phyloP scores from a whole-genome alignment of 2,888 invertebrate species.

The Cacoxenus indagator region DNA sequence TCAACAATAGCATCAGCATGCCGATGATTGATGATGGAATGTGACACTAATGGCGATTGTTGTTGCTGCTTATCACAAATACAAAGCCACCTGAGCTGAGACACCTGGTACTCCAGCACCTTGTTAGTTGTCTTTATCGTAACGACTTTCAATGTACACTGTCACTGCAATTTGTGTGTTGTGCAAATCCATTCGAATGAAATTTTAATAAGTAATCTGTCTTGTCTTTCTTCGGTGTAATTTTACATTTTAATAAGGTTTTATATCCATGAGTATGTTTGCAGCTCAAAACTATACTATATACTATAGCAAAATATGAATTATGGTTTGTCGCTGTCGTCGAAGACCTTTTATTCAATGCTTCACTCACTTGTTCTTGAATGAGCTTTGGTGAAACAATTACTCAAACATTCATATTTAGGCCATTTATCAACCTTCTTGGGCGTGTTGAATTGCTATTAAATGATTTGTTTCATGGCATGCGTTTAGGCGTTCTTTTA shows the following conservation, averaged over 20 bases:
- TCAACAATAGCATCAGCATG: background rate
- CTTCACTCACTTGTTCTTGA: conserved; percentile 15
- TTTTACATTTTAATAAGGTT: conserved; percentile 62
- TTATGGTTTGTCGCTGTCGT: conserved; percentile 51
- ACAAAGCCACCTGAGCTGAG: conserved; percentile 37
- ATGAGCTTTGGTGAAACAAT: conserved; percentile 49
- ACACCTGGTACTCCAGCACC: background rate
- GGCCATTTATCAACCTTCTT: background rate
- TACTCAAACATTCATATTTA: conserved; percentile 63
- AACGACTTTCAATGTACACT: conserved; percentile 22
- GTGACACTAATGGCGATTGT: conserved; percentile 67
- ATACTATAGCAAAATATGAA: conserved; percentile 51
- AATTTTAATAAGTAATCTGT: conserved; percentile 42
- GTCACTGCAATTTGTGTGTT: conserved; percentile 35
- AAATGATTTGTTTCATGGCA: conserved; percentile 49
- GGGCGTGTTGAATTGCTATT: conserved; percentile 50
- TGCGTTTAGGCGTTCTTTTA: conserved; percentile 53
- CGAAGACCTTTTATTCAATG: background rate
- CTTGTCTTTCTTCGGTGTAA: conserved; percentile 42
- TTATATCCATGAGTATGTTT: conserved; percentile 30
- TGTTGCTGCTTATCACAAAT: conserved; percentile 57
- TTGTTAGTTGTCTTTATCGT: background rate
- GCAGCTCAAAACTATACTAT: conserved; percentile 56
- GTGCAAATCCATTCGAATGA: conserved; percentile 30
- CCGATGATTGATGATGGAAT: conserved; percentile 62